A percentile compares a stretch with the other conserved stretches of the same genome.
These are phyloP conservation scores for Decapterus maruadsi DNA, from an alignment of 2,797 vertebrate genomes.

Conservation along the genomic window DNA sequence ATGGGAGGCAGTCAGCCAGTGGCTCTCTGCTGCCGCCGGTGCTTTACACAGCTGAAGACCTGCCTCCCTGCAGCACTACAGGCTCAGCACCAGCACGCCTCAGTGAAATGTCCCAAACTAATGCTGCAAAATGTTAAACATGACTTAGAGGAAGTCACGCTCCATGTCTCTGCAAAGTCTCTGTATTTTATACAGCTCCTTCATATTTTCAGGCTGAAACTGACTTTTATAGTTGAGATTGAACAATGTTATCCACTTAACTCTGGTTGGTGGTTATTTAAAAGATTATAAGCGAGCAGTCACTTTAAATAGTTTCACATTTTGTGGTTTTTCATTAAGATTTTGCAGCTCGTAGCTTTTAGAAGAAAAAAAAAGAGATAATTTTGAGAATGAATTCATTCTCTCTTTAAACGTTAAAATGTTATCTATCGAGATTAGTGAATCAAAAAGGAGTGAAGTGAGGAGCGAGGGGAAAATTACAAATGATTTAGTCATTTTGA, in stretches of 20 bases:
- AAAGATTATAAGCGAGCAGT: not conserved
- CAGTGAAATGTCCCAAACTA: not conserved
- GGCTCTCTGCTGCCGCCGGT: conserved; percentile 39
- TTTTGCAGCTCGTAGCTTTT: not conserved
- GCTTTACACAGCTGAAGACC: not conserved
- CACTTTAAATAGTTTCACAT: not conserved
- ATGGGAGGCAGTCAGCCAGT: conserved; percentile 37
- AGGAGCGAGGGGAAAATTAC: not conserved
- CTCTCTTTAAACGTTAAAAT: not conserved
- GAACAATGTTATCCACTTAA: not conserved
- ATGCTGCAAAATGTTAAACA: not conserved
- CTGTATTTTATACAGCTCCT: not conserved
- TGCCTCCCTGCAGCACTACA: not conserved
- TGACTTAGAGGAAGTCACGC: not conserved
- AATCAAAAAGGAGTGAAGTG: not conserved
- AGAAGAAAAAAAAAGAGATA: no score
- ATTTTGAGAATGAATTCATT: not conserved
- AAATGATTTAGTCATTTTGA: not conserved
- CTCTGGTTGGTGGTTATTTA: not conserved
- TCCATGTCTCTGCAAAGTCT: not conserved
- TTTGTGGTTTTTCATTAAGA: not conserved
- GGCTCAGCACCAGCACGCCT: not conserved
- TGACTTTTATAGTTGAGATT: no score
- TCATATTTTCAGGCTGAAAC: not conserved
- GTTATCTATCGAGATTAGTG: not conserved